Evolutionary conservation across 2,797 vertebrate species (phyloP), one percentile per base, ranked within the genome.

Genomic region (Lagocephalus sceleratus): DNA sequence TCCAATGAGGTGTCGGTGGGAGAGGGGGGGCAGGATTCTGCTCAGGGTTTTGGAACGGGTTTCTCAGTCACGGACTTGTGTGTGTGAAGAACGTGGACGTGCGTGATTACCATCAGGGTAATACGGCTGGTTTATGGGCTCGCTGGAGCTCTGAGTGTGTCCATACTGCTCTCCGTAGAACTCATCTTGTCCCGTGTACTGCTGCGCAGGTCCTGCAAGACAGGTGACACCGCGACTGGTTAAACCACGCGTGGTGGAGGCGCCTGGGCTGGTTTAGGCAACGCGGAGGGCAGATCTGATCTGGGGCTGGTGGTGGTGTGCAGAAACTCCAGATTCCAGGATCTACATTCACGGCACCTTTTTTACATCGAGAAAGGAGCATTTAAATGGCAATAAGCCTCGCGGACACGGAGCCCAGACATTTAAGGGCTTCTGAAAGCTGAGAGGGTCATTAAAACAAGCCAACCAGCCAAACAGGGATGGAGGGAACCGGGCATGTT

Each of bases 81-180:
- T 78, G 78, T 68, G 57, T 69, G 51, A 66, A 46, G 67, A 79
- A 79, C 68, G 78, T 76, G 76, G 64, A 67, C 68, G 77, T 76
- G 82, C 60, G 68, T 67, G 73, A 90, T 94, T 94, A 98, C 95
- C 95, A 63, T 97, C 95, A 5, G 94, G 90, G 68, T 97, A 98
- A 89, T 96, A 96, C 76, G 95, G 94, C 89, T 95, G 96, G 85
- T 93, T 94, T 91, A 94, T 90, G 56, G 94, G 90, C 84, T 96
- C 93, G 49, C 92, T 91, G 47, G 95, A 91, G 57, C 93, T 93
- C 87, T 96, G 94, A 82, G 89, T 87, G 66, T 96, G 94, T 76
- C 94, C 92, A 71, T 95, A 98, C 82, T 95, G 95, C 82, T 96
- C 94, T 47, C 93, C 90, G 84, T 94, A 96, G 89, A 96, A 95